Percentiles rank a stretch among this genome's conserved stretches.
phyloP scores from a whole-genome alignment of 2,797 vertebrate genomes.

The Phalloptychus januarius region DNA sequence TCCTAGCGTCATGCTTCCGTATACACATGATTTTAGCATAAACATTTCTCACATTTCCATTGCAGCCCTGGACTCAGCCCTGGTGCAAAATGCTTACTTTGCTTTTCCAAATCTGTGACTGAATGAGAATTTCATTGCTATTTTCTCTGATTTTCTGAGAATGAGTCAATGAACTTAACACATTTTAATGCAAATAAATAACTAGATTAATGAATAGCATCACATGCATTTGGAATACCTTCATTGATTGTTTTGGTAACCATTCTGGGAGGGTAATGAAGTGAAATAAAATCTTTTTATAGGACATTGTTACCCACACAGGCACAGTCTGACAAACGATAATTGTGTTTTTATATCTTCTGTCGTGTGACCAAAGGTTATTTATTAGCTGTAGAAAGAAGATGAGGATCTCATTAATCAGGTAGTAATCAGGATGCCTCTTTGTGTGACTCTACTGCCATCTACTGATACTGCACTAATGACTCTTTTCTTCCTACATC shows the following conservation, averaged over 20 bases:
- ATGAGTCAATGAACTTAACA: conserved; percentile 39
- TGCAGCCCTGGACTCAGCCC: conserved; percentile 44
- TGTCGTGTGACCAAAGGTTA: conserved; percentile 43
- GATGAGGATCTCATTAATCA: conserved; percentile 28
- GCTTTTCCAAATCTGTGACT: conserved; percentile 62
- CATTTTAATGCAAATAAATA: conserved; percentile 6
- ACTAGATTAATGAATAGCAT: conserved; percentile 21
- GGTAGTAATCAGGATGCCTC: conserved; percentile 19
- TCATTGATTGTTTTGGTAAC: conserved; percentile 13
- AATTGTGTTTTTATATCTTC: conserved; percentile 47
- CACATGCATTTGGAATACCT: conserved; percentile 25
- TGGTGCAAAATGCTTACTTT: conserved; percentile 64
- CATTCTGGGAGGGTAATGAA: conserved; percentile 24
- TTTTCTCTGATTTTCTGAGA: conserved; percentile 59
- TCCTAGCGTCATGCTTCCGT: conserved; percentile 21
- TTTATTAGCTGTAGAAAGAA: conserved; percentile 38
- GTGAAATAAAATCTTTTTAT: conserved; percentile 41
- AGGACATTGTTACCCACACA: conserved; percentile 22
- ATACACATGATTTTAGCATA: background rate
- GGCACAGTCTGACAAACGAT: conserved; percentile 43
- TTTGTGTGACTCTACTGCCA: conserved; percentile 69
- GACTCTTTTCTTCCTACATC: background rate
- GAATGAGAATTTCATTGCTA: conserved; percentile 56
- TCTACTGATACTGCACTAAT: conserved; percentile 53
- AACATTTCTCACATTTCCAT: conserved; percentile 42